Evolutionary conservation across 2,797 vertebrate species (phyloP).

Genomic region (Lepilemur septentrionalis): DNA sequence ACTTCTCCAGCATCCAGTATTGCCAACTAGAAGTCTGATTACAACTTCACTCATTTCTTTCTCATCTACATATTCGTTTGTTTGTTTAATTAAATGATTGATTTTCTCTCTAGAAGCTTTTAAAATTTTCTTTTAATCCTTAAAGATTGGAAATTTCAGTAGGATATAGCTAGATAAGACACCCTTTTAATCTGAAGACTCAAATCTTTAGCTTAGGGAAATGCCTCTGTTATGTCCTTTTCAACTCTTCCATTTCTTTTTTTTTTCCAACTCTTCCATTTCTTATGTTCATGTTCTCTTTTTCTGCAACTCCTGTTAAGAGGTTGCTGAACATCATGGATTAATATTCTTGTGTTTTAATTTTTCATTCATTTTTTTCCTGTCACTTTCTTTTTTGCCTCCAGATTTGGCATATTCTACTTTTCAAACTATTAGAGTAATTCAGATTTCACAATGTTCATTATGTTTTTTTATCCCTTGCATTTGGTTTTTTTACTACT

Average conservation of each 20-base stretch:
- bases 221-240: not conserved
- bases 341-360: not conserved
- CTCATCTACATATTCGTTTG: not conserved
- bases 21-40: not conserved
- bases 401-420: not conserved
- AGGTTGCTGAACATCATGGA: not conserved
- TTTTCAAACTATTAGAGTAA: not conserved
- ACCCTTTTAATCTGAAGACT: not conserved
- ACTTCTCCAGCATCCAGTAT: not conserved
- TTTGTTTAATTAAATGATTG: not conserved
- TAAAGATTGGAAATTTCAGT: not conserved
- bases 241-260: not conserved
- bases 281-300: not conserved
- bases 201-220: not conserved
- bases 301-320: not conserved
- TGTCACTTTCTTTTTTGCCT: not conserved
- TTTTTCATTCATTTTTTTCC: not conserved
- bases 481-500: not conserved
- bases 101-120: not conserved
- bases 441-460: not conserved
- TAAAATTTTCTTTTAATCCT: not conserved
- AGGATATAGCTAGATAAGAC: not conserved
- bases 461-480: not conserved
- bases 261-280: not conserved
- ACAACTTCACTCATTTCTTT: not conserved